Conservation (phyloP, 2,888 invertebrate species). For the Limenitis arthemis region DNA sequence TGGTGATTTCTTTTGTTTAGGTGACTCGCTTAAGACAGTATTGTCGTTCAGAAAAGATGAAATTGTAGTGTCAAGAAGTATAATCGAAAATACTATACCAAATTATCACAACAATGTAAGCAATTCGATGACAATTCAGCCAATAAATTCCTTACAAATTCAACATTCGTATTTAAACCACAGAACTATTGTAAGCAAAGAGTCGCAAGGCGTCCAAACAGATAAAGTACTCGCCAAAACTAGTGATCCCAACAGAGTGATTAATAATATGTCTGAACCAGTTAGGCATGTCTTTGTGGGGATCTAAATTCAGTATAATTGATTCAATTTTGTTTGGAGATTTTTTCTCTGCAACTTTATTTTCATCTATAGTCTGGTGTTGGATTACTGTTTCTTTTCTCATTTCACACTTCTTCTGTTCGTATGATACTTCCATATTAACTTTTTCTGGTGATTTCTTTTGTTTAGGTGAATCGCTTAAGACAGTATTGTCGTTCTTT, state of each 20-base stretch:
- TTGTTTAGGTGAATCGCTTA: conserved; percentile 48
- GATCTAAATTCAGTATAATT: conserved; percentile 53
- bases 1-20: no score
- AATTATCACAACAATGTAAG: conserved; percentile 49
- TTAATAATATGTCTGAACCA: conserved; percentile 42
- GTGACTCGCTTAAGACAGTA: no score
- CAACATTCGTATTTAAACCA: conserved; percentile 55
- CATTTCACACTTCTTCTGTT: conserved; percentile 51
- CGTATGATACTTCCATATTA: conserved; percentile 33
- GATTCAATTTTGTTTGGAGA: conserved; percentile 58
- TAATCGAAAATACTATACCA: conserved; percentile 50
- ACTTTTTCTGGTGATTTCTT: conserved; percentile 47
- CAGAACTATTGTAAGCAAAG: conserved; percentile 49
- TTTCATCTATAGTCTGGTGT: conserved; percentile 53
- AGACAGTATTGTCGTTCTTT: conserved; percentile 47
- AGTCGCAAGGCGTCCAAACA: conserved; percentile 56
- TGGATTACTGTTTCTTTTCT: conserved; percentile 65
- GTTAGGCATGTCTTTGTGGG: conserved; percentile 44
- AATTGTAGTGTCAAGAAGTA: conserved; percentile 52
- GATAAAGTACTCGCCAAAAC: conserved; percentile 52
- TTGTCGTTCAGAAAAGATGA: conserved; percentile 66
- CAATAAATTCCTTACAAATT: conserved; percentile 51
- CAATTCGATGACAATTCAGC: conserved; percentile 62
- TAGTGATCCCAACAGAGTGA: conserved; percentile 44
- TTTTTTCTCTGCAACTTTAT: conserved; percentile 47